A percentile compares a stretch with the other conserved stretches of the same genome.
Evolutionary conservation across 2,797 vertebrate genomes (phyloP).

Genomic region (Poecilia velifera): DNA sequence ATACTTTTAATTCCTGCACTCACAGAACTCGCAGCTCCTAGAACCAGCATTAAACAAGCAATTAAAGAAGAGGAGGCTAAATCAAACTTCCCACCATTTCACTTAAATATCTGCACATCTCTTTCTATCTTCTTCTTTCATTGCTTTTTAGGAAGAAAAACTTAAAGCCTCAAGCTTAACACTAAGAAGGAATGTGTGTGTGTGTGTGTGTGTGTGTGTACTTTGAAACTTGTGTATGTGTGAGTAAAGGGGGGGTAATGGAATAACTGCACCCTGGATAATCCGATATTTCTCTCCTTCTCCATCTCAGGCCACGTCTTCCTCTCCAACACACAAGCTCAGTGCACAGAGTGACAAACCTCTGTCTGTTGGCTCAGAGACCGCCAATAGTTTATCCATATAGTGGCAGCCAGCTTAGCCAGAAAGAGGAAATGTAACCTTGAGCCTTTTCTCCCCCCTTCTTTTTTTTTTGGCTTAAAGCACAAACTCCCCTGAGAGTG

Average conservation of each 20-base stretch:
- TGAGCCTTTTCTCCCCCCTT: conserved; percentile 24
- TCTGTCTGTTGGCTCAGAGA: conserved; percentile 58
- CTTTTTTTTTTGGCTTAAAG: conserved; percentile 34
- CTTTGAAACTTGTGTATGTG: conserved; percentile 17
- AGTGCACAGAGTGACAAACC: conserved; percentile 59
- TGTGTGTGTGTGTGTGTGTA: conserved; percentile 30
- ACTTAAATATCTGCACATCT: conserved; percentile 16
- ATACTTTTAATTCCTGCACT: conserved; percentile 66
- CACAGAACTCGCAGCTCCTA: conserved; percentile 45
- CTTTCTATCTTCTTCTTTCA: conserved; percentile 19
- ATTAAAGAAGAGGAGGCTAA: conserved; percentile 59
- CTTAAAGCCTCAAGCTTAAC: conserved; percentile 34
- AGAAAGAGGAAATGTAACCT: conserved; percentile 65
- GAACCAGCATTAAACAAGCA: conserved; percentile 48
- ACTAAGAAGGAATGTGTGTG: background rate
- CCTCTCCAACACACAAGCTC: conserved; percentile 55
- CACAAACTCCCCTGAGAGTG: conserved; percentile 21
- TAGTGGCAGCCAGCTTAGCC: conserved; percentile 69
- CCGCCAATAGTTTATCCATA: conserved; percentile 73
- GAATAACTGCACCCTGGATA: conserved; percentile 69
- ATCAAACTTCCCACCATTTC: conserved; percentile 54
- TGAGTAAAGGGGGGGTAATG: conserved; percentile 62
- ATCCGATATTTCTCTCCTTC: conserved; percentile 67
- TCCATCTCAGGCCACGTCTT: conserved; percentile 54
- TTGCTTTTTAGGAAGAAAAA: conserved; percentile 42